Evolutionary conservation across 2,113 vertebrate genomes (phyloP), one percentile per base, ranked within the genome.

Genomic region (Takifugu bimaculatus): DNA sequence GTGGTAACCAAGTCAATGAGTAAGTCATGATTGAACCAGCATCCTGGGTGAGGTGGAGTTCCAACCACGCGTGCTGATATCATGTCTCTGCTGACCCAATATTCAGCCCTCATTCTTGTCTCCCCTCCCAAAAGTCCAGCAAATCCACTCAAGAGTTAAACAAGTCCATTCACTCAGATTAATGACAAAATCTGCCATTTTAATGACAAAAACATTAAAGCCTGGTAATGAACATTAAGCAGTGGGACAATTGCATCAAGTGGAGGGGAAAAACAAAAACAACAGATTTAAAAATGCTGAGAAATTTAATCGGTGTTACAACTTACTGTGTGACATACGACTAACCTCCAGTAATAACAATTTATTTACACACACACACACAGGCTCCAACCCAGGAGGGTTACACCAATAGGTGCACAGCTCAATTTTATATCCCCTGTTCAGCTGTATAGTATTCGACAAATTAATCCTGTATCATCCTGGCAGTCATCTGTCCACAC

Each of bases 151-250:
- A 26, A 11, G 13, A 27, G 12, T 27, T 10, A 25, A 59, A 35
- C 5, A 73, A 44, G 14, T 39, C 55, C 9, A 43, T 44, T 26
- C 20, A 61, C 47, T 50, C 25, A 11, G n/a, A 56, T 71, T 29
- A n/a, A 62, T 48, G 72, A 74, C 60, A 65, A 77, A 77, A 61
- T 15, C 26, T 20, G 39, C 65, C 28, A 44, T 64, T 86, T 88
- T 89, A 86, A 87, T 88, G 44, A 77, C 82, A 82, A 74, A 50
- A 81, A 68, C 53, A 77, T 78, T 10, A 84, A 86, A 80, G 39
- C 7, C 26, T 49, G 49, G 79, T 26, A 81, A 67, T 75, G 75
- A 85, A 64, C 7, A 51, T 63, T 64, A 58, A 58, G 52, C 45
- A 61, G 59, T 74, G 63, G 65, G 9, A 39, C 75, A 81, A 72